Evolutionary conservation across 2,888 invertebrate species (phyloP).

Genomic region (Coremacera marginata): DNA sequence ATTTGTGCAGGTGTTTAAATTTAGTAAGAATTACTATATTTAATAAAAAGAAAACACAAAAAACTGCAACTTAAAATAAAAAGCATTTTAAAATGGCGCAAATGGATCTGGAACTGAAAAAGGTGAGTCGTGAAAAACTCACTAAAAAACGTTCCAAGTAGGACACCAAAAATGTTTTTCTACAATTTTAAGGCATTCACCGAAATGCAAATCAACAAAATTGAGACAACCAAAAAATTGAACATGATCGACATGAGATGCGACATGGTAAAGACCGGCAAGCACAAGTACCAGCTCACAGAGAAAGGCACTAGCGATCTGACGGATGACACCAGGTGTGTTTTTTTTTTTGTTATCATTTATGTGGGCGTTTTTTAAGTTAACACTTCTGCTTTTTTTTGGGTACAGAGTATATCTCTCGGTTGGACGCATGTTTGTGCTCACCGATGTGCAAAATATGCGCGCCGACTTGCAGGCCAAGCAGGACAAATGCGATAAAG

Average conservation of each 20-base stretch:
- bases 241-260: slow-evolving; percentile 80
- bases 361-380: no score
- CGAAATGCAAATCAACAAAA: slow-evolving; percentile 83
- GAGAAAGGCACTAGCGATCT: slow-evolving; percentile 70
- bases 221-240: slow-evolving; percentile 82
- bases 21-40: slow-evolving; percentile 39
- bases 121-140: slow-evolving; percentile 53
- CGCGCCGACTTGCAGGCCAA: slow-evolving; percentile 74
- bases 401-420: slow-evolving; percentile 70
- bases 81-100: slow-evolving; percentile 59
- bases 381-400: background rate
- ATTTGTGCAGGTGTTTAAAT: slow-evolving; percentile 49
- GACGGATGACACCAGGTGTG: slow-evolving; percentile 64
- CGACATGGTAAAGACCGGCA: slow-evolving; percentile 78
- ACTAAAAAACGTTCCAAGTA: slow-evolving; percentile 4
- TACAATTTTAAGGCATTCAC: slow-evolving; percentile 75
- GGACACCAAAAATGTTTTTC: slow-evolving; percentile 18
- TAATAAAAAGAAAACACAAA: slow-evolving; percentile 22
- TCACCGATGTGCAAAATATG: slow-evolving; percentile 75
- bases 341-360: background rate
- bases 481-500: slow-evolving; percentile 74
- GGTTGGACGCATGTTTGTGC: slow-evolving; percentile 84
- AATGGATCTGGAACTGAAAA: slow-evolving; percentile 69
- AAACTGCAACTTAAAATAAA: slow-evolving; percentile 23
- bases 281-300: slow-evolving; percentile 80